A percentile compares a stretch with the other conserved stretches of the same genome.
phyloP scores from a whole-genome alignment of 2,888 invertebrate genomes.

The Meteorus cinctellus region DNA sequence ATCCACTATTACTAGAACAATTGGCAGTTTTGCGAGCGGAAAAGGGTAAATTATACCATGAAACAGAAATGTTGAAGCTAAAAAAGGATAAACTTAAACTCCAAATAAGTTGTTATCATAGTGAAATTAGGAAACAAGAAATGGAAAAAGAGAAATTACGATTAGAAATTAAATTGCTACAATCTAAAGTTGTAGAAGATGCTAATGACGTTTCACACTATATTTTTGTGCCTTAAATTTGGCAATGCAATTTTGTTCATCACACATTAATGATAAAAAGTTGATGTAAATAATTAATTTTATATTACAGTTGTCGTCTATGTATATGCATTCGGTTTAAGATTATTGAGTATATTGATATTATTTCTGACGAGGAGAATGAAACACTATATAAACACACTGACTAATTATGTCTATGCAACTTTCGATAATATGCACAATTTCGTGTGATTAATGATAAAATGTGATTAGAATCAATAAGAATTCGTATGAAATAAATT shows the following conservation, averaged over 20 bases:
- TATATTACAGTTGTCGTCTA: background rate
- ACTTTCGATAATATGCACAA: background rate
- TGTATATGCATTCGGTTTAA: conserved; percentile 11
- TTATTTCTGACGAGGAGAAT: background rate
- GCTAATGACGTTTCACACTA: conserved; percentile 68
- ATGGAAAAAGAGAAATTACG: conserved; percentile 68
- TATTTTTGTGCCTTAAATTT: conserved; percentile 67
- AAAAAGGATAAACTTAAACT: conserved; percentile 74
- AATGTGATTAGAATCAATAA: background rate
- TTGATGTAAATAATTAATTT: conserved; percentile 20
- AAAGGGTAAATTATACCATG: conserved; percentile 64
- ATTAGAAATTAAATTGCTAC: conserved; percentile 67
- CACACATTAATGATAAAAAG: background rate
- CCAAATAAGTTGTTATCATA: conserved; percentile 64
- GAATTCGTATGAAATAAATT: conserved; percentile 25
- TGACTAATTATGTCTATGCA: background rate
- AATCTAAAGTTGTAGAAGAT: conserved; percentile 68
- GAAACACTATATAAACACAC: background rate
- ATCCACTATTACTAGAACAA: conserved; percentile 66
- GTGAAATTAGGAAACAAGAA: conserved; percentile 65
- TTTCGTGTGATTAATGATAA: background rate
- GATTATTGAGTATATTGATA: background rate
- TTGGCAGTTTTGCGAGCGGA: conserved; percentile 68
- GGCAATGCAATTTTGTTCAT: background rate
- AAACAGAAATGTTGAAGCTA: conserved; percentile 68